phyloP scores from a whole-genome alignment of 2,888 invertebrate species.

The Drosophila conformis region DNA sequence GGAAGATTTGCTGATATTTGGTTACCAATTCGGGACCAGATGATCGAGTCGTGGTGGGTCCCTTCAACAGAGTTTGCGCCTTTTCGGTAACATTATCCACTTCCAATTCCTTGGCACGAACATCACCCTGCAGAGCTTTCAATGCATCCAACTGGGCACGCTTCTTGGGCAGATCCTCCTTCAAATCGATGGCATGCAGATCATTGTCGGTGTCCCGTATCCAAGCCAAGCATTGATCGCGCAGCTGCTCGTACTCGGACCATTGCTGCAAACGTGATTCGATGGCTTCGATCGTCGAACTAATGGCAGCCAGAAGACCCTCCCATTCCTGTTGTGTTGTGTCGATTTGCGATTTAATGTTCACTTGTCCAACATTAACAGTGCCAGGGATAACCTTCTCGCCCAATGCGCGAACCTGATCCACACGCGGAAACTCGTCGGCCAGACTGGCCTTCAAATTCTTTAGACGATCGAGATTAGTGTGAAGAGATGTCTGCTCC shows the following conservation, averaged over 20 bases:
- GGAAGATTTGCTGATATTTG: slow-evolving; percentile 95
- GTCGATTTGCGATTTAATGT: slow-evolving; percentile 94
- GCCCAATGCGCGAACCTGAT: slow-evolving; percentile 92
- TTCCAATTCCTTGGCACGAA: slow-evolving; percentile 95
- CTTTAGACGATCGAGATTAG: slow-evolving; percentile 93
- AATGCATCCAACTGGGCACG: slow-evolving; percentile 93
- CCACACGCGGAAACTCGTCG: slow-evolving; percentile 94
- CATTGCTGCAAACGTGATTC: slow-evolving; percentile 95
- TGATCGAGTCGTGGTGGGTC: slow-evolving; percentile 89
- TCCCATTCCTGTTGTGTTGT: slow-evolving; percentile 96
- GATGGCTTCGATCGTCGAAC: slow-evolving; percentile 91
- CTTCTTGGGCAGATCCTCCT: slow-evolving; percentile 93
- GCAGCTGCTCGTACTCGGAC: slow-evolving; percentile 95
- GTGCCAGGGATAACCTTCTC: slow-evolving; percentile 96
- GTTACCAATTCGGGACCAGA: slow-evolving; percentile 95
- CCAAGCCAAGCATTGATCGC: slow-evolving; percentile 94
- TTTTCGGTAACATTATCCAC: slow-evolving; percentile 96
- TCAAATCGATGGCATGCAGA: slow-evolving; percentile 94
- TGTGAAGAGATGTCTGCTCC: slow-evolving; percentile 93
- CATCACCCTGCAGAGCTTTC: slow-evolving; percentile 93
- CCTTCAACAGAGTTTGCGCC: slow-evolving; percentile 93
- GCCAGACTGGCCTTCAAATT: slow-evolving; percentile 91
- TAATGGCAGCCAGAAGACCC: slow-evolving; percentile 90
- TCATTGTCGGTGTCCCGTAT: slow-evolving; percentile 94
- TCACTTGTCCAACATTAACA: slow-evolving; percentile 91